Evolutionary conservation across 2,113 vertebrate species (phyloP).

Genomic region (Aptenodytes patagonicus): DNA sequence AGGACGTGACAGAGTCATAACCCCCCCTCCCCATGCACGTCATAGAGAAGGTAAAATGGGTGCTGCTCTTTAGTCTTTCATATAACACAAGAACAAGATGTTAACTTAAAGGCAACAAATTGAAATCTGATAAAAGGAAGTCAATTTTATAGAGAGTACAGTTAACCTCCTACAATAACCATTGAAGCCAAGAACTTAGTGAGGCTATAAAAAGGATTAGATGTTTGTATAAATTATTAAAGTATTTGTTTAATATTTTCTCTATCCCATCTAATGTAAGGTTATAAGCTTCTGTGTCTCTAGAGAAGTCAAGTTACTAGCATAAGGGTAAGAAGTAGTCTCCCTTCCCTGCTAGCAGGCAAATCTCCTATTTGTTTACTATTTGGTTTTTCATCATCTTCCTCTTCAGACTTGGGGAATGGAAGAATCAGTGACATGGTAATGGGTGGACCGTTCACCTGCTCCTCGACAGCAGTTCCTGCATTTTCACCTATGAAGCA

Average conservation of each 20-base stretch:
- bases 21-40: rapidly evolving
- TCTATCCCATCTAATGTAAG: not conserved
- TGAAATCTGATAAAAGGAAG: not conserved
- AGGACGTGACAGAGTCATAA: not conserved
- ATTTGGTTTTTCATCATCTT: not conserved
- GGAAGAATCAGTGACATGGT: not conserved
- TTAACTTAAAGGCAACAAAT: not conserved
- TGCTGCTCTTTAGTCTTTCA: not conserved
- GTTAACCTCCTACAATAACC: not conserved
- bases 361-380: not conserved
- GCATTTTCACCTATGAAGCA: not conserved
- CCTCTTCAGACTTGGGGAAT: not conserved
- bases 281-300: not conserved
- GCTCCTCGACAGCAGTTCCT: not conserved
- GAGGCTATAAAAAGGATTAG: not conserved
- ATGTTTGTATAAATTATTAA: not conserved
- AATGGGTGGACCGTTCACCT: rapidly evolving
- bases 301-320: not conserved
- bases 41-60: not conserved
- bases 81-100: not conserved
- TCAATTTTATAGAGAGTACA: not conserved
- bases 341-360: not conserved
- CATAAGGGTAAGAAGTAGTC: not conserved
- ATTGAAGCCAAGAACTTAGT: not conserved
- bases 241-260: not conserved